phyloP scores from a whole-genome alignment of 2,797 vertebrate species.

The Trichosurus vulpecula region DNA sequence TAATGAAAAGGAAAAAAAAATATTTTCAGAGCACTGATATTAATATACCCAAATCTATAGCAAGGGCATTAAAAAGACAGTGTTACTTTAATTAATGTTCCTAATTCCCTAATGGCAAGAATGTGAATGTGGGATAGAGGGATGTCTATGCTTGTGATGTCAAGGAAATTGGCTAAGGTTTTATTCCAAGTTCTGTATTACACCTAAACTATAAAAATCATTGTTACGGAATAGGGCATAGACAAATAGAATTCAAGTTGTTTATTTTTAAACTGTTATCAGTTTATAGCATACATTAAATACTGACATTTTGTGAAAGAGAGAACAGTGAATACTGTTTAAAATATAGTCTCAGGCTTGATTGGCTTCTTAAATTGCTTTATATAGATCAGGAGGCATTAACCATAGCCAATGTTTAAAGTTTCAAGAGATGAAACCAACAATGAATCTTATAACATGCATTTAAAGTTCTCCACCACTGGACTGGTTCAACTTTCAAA shows the following conservation, averaged over 20 bases:
- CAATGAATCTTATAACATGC: slow-evolving; percentile 24
- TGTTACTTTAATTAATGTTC: slow-evolving; percentile 16
- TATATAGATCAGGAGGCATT: slow-evolving; percentile 32
- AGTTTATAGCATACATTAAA: not conserved
- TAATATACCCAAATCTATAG: slow-evolving; percentile 17
- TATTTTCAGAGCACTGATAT: slow-evolving; percentile 41
- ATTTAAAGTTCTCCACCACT: slow-evolving; percentile 35
- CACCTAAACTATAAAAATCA: slow-evolving; percentile 29
- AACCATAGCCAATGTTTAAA: slow-evolving; percentile 31
- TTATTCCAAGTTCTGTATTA: slow-evolving; percentile 34
- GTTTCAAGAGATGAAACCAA: slow-evolving; percentile 35
- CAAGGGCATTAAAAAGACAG: slow-evolving; percentile 16
- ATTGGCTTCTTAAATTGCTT: slow-evolving; percentile 34
- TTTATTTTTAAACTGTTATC: slow-evolving; percentile 37
- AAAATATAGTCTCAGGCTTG: slow-evolving; percentile 37
- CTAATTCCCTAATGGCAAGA: slow-evolving; percentile 1
- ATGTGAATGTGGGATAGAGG: not conserved
- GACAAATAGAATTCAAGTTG: slow-evolving; percentile 60
- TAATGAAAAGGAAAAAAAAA: slow-evolving; percentile 32
- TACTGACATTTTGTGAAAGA: slow-evolving; percentile 11
- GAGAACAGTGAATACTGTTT: not conserved
- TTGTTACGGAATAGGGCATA: slow-evolving; percentile 1
- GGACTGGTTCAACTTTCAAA: not conserved
- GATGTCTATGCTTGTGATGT: not conserved
- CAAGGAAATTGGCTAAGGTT: slow-evolving; percentile 14